These are phyloP conservation scores for Synanceia verrucosa DNA, from an alignment of 2,797 vertebrate species.

Conservation along the genomic window DNA sequence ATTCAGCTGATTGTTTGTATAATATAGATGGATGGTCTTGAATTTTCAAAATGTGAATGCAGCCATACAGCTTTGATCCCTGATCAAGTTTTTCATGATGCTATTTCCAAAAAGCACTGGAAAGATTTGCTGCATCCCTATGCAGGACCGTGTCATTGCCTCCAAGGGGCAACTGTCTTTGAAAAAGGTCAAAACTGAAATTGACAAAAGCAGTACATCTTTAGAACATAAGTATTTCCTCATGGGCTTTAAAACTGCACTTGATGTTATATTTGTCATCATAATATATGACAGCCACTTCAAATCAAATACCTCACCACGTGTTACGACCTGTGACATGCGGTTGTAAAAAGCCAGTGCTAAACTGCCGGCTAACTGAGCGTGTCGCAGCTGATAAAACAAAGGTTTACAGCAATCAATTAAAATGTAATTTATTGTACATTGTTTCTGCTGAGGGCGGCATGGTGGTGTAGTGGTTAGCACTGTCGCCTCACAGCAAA, in stretches of 20 bases:
- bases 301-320: conserved; percentile 50
- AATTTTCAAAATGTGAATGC: neutral
- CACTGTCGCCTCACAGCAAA: too few relatives aligned
- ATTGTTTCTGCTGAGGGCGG: conserved; percentile 39
- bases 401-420: conserved; percentile 60
- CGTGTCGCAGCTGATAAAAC: conserved; percentile 61
- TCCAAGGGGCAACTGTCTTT: conserved; percentile 29
- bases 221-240: conserved; percentile 56
- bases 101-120: neutral
- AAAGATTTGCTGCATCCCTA: conserved; percentile 9
- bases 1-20: neutral
- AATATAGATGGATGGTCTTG: conserved; percentile 1
- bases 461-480: too few relatives aligned
- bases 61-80: conserved; percentile 4
- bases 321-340: conserved; percentile 42
- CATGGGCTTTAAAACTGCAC: conserved; percentile 37
- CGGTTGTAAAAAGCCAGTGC: conserved; percentile 37
- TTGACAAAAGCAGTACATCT: conserved; percentile 48
- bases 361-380: conserved; percentile 54
- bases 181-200: conserved; percentile 53
- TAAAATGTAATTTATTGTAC: conserved; percentile 47
- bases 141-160: conserved; percentile 14
- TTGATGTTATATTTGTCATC: conserved; percentile 50
- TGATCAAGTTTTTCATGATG: conserved; percentile 3
- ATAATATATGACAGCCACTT: conserved; percentile 49